Conservation (phyloP, 1,140 invertebrate genomes). For the Mycetomoellerius zeteki region DNA sequence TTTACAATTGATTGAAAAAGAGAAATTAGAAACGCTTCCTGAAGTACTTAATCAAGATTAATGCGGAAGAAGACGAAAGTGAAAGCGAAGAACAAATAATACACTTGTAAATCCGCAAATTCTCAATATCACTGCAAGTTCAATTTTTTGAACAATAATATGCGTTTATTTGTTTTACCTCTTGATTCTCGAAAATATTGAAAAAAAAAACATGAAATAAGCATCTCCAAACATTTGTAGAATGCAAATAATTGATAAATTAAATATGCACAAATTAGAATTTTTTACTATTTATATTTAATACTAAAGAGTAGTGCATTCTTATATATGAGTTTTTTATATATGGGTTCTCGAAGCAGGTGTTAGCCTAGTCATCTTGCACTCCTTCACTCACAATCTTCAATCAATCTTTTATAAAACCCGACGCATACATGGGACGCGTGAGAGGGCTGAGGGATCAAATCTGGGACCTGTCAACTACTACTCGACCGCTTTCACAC, state of each 20-base stretch:
- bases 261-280: background rate
- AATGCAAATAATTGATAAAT: background rate
- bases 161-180: background rate
- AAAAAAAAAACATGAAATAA: background rate
- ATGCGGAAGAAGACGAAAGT: constrained; percentile 22
- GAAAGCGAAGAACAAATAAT: constrained; percentile 13
- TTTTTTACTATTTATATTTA: background rate
- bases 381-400: constrained; percentile 14
- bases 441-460: background rate
- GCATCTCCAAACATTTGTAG: background rate
- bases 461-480: background rate
- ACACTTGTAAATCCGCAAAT: background rate
- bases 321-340: background rate
- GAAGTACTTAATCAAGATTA: constrained; percentile 2
- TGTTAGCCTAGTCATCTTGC: background rate
- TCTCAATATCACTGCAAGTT: background rate
- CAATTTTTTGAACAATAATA: background rate
- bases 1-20: background rate
- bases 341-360: background rate
- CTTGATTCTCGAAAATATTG: background rate
- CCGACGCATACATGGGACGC: background rate
- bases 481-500: constrained; percentile 31
- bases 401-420: constrained; percentile 18
- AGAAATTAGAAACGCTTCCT: background rate
- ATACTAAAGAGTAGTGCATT: background rate